Evolutionary conservation across 2,797 vertebrate species (phyloP).

Genomic region (Petrocephalus schoutedeni): DNA sequence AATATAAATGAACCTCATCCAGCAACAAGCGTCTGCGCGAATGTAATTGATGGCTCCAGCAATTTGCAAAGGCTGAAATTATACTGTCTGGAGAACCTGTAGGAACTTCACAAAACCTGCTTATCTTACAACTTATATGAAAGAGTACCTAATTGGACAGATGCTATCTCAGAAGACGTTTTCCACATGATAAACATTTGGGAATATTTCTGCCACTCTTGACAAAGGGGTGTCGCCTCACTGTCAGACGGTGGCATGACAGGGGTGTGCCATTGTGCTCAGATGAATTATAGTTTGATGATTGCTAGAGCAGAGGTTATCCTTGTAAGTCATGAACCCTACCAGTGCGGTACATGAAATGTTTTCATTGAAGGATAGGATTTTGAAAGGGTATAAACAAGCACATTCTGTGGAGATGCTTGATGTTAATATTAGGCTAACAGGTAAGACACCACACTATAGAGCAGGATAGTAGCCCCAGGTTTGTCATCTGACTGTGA

Average conservation of each 20-base stretch:
- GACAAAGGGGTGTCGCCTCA: background rate
- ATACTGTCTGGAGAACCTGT: slow-evolving; percentile 1
- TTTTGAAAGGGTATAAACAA: background rate
- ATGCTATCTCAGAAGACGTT: slow-evolving; percentile 20
- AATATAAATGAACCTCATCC: background rate
- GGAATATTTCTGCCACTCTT: background rate
- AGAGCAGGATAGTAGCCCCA: background rate
- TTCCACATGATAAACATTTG: background rate
- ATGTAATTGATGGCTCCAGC: background rate
- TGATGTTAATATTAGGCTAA: background rate
- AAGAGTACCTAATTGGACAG: slow-evolving; percentile 1
- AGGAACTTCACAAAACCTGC: background rate
- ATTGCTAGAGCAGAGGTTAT: background rate
- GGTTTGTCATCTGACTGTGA: background rate
- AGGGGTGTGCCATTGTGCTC: background rate
- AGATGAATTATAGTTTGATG: background rate
- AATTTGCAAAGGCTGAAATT: slow-evolving; percentile 23
- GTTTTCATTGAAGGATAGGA: background rate
- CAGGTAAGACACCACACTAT: background rate
- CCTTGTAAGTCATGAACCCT: background rate
- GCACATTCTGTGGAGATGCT: background rate
- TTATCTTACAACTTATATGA: slow-evolving; percentile 13
- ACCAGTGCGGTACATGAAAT: background rate
- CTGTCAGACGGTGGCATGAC: background rate
- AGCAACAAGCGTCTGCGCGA: background rate